Conservation (phyloP, 2,888 invertebrate genomes). For the Chydorus sphaericus region DNA sequence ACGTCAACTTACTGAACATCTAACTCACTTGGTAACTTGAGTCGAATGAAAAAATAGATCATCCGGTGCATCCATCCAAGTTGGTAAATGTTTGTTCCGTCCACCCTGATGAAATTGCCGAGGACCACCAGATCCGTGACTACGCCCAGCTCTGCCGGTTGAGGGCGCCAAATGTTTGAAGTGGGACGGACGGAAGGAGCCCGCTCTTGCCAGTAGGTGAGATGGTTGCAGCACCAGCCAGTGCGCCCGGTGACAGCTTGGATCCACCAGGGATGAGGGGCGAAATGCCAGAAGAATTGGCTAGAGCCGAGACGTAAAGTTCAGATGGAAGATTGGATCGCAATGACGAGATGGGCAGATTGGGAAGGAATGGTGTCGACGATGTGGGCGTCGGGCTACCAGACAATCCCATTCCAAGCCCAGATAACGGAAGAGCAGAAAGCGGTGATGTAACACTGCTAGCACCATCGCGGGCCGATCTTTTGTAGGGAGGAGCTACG, state of each 20-base stretch:
- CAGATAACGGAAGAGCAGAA: not conserved
- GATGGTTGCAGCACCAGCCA: not conserved
- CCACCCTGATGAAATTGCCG: constrained; percentile 25
- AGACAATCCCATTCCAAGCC: not conserved
- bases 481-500: constrained; percentile 3
- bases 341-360: not conserved
- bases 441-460: not conserved
- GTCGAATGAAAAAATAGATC: constrained; percentile 91
- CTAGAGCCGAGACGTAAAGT: not conserved
- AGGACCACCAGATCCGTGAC: not conserved
- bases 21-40: constrained; percentile 61
- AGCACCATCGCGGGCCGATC: constrained; percentile 6
- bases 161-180: not conserved
- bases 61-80: constrained; percentile 96
- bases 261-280: not conserved
- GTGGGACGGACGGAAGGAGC: constrained; percentile 3
- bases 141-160: constrained; percentile 21
- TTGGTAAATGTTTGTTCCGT: constrained; percentile 73
- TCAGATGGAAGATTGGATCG: constrained; percentile 1
- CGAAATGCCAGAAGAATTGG: not conserved
- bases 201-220: constrained; percentile 8
- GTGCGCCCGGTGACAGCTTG: not conserved
- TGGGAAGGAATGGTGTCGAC: constrained; percentile 1
- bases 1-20: not conserved
- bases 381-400: constrained; percentile 3